These are phyloP conservation scores for Anarrhichthys ocellatus DNA, from an alignment of 2,113 vertebrate genomes.

Conservation along the genomic window DNA sequence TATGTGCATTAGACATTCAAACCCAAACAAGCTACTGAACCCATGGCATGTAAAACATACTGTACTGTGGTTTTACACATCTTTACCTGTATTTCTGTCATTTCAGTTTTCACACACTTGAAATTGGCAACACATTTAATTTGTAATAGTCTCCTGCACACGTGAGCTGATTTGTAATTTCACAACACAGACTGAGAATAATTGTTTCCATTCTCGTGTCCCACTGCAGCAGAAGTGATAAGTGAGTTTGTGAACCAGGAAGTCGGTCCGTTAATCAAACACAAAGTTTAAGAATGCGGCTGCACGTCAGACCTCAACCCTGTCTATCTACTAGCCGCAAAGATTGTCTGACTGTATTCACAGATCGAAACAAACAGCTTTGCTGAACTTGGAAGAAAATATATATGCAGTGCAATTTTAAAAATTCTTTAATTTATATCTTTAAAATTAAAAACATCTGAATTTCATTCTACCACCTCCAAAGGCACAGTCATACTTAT, in stretches of 20 bases:
- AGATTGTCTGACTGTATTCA: not conserved
- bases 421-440: conserved; percentile 84
- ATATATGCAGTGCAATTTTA: conserved; percentile 62
- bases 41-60: not conserved
- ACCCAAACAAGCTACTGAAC: not conserved
- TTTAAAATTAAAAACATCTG: conserved; percentile 88
- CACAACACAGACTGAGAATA: not conserved
- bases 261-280: not conserved
- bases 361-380: not conserved
- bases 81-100: not conserved
- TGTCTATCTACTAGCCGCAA: not conserved
- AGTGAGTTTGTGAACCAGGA: conserved; percentile 4
- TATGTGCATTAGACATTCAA: not conserved
- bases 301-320: not conserved
- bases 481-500: conserved; percentile 86
- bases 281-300: not conserved
- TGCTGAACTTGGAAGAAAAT: not conserved
- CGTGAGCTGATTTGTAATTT: not conserved
- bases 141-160: not conserved
- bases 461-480: conserved; percentile 85
- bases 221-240: not conserved
- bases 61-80: not conserved
- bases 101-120: not conserved
- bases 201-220: not conserved
- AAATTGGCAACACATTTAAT: not conserved